Conservation (phyloP, 2,888 invertebrate species). For the Asteroscopus sphinx region DNA sequence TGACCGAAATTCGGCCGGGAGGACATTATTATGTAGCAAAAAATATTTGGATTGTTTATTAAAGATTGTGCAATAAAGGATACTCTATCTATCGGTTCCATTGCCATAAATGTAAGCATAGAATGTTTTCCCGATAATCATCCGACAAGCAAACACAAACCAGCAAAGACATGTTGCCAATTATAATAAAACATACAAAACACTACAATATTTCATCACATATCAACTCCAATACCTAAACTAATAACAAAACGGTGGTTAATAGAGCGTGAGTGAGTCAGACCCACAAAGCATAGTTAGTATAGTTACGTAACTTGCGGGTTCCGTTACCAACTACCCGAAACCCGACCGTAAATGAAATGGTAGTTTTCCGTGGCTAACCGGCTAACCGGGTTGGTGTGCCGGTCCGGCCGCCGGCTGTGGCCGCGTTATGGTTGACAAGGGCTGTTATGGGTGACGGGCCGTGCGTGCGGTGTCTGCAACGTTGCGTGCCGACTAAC, state of each 20-base stretch:
- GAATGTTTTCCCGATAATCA: no score
- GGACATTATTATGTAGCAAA: no score
- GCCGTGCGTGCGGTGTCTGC: constrained; percentile 71
- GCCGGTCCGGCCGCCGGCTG: constrained; percentile 63
- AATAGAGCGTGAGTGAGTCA: constrained; percentile 72
- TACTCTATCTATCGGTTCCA: no score
- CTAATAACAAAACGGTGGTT: constrained; percentile 66
- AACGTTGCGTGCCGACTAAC: constrained; percentile 69
- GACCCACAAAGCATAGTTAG: constrained; percentile 83
- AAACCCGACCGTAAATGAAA: constrained; percentile 88
- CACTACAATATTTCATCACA: constrained; percentile 38
- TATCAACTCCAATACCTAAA: constrained; percentile 53
- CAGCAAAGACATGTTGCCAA: not conserved
- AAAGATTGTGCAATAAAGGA: no score
- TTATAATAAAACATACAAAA: constrained; percentile 6
- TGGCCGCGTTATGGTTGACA: constrained; percentile 88
- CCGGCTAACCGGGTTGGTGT: constrained; percentile 70
- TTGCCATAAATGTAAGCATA: no score
- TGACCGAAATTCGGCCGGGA: no score
- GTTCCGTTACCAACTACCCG: constrained; percentile 82
- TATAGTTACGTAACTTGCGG: constrained; percentile 86
- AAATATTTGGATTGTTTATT: no score
- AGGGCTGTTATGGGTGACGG: constrained; percentile 84
- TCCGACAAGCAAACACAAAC: not conserved
- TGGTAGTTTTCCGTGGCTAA: constrained; percentile 85